These are phyloP conservation scores for Xanthia icteritia DNA, from an alignment of 2,888 invertebrate species.

Conservation along the genomic window DNA sequence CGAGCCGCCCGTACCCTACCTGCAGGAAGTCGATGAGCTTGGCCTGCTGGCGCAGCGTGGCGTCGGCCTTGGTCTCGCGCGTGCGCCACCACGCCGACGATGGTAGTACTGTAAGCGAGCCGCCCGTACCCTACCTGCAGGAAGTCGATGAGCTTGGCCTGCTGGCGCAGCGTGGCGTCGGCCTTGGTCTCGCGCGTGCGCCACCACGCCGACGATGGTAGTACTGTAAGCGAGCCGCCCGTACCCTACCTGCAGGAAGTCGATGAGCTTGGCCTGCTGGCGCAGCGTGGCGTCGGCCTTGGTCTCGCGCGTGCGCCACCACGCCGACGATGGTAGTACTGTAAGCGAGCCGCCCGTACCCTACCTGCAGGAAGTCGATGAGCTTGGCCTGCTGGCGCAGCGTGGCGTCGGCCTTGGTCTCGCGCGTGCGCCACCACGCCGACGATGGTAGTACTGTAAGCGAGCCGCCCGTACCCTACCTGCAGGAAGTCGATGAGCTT, in stretches of 20 bases:
- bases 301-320: constrained; percentile 95
- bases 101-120: too few species aligned
- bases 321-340: constrained; percentile 90
- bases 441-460: constrained; percentile 84
- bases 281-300: constrained; percentile 95
- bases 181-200: constrained; percentile 95
- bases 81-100: constrained; percentile 94
- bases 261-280: constrained; percentile 97
- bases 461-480: constrained; percentile 70
- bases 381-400: constrained; percentile 97
- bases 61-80: constrained; percentile 95
- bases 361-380: constrained; percentile 95
- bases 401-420: constrained; percentile 95
- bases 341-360: too few species aligned
- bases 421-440: constrained; percentile 94
- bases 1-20: constrained; percentile 70
- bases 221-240: too few species aligned
- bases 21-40: constrained; percentile 98
- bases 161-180: constrained; percentile 95
- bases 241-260: constrained; percentile 94
- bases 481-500: constrained; percentile 98
- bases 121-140: constrained; percentile 91
- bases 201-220: constrained; percentile 92
- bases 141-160: constrained; percentile 97
- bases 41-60: constrained; percentile 96